These are phyloP conservation scores for Haemorhous mexicanus DNA, from an alignment of 2,113 vertebrate genomes.

Conservation along the genomic window DNA sequence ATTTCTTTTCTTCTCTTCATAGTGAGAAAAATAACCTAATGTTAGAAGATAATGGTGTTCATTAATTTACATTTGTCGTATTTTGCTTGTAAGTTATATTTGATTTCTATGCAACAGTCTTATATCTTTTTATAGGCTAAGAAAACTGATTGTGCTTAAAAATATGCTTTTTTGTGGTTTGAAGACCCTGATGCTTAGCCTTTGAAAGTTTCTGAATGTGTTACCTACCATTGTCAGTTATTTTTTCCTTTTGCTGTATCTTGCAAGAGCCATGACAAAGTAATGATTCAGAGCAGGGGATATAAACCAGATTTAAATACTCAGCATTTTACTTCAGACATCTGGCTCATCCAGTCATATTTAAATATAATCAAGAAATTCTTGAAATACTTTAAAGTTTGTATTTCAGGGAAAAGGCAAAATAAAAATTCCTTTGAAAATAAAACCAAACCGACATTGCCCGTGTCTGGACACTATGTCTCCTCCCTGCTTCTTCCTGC, in stretches of 20 bases:
- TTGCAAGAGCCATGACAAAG: neutral
- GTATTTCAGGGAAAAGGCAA: neutral
- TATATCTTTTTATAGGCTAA: neutral
- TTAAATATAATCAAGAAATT: conserved; percentile 41
- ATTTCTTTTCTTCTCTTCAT: neutral
- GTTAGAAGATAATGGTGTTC: neutral
- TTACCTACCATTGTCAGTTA: neutral
- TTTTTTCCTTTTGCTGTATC: neutral
- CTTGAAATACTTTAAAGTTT: conserved; percentile 43
- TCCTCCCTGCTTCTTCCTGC: neutral
- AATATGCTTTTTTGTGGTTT: neutral
- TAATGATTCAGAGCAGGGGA: neutral
- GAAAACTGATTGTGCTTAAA: neutral
- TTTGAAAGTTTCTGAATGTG: neutral
- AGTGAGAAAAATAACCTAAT: neutral
- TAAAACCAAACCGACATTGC: neutral
- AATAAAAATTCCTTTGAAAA: conserved; percentile 11
- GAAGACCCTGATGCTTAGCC: neutral
- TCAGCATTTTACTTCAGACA: conserved; percentile 37
- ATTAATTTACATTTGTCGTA: neutral
- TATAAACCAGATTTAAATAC: conserved; percentile 46
- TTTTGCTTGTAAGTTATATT: neutral
- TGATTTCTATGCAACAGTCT: neutral
- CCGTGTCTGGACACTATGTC: neutral
- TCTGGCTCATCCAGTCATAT: conserved; percentile 13